Conservation (phyloP, 2,113 vertebrate genomes). For the Nicator chloris region DNA sequence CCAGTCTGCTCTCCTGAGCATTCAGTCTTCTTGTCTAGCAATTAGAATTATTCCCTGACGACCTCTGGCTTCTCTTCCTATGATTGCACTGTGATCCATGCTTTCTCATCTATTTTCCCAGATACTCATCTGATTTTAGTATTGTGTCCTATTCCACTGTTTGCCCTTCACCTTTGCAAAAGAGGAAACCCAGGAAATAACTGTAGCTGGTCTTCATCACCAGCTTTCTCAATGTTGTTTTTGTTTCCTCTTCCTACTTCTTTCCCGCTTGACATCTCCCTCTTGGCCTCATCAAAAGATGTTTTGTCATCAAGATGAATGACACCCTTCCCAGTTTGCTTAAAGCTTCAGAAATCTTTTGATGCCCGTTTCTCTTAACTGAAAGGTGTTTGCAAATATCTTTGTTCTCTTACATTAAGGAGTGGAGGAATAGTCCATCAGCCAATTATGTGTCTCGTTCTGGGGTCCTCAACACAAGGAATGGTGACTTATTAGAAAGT, state of each 20-base stretch:
- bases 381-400: background rate
- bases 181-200: background rate
- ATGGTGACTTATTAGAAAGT: background rate
- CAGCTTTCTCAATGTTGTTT: background rate
- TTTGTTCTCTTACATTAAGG: background rate
- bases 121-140: background rate
- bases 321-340: background rate
- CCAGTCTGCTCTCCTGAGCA: background rate
- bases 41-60: background rate
- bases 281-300: background rate
- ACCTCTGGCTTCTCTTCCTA: background rate
- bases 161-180: background rate
- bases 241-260: background rate
- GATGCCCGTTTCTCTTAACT: background rate
- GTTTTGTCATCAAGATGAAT: background rate
- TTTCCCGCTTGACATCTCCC: background rate
- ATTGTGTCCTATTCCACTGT: background rate
- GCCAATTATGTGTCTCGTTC: background rate
- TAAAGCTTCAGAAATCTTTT: background rate
- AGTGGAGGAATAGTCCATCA: background rate
- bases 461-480: background rate
- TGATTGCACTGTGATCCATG: background rate
- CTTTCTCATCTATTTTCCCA: background rate
- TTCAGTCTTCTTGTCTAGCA: background rate
- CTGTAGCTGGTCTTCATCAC: background rate